Evolutionary conservation across 2,888 invertebrate species (phyloP).

Genomic region (Spilarctia lutea): DNA sequence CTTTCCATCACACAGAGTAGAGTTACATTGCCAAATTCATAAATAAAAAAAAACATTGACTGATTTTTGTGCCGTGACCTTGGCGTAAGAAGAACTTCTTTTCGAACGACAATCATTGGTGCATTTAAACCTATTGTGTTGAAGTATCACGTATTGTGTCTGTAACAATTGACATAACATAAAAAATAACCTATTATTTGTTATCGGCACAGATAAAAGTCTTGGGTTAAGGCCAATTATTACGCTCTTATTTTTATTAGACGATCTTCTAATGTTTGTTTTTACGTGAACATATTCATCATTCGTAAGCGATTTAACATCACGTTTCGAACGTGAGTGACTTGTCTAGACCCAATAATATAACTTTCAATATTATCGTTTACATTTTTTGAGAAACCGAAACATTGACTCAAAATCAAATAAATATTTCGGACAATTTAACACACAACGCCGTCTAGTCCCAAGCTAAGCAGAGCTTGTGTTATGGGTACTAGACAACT

Average conservation of each 20-base stretch:
- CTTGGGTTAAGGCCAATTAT: slow-evolving; percentile 4
- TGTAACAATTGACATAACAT: not conserved
- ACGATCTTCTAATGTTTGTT: not conserved
- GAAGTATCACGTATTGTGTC: not conserved
- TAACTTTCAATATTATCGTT: not conserved
- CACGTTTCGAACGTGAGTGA: not conserved
- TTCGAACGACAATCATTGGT: not conserved
- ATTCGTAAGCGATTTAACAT: not conserved
- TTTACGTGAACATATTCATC: not conserved
- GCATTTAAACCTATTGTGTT: not conserved
- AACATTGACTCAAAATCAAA: not conserved
- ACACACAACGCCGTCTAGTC: no score
- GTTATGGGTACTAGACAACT: no score
- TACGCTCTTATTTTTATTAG: not conserved
- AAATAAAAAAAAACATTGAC: not conserved
- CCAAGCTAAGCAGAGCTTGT: no score
- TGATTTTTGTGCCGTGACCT: not conserved
- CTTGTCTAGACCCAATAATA: not conserved
- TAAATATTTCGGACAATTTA: no score
- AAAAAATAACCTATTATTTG: not conserved
- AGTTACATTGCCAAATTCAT: no score
- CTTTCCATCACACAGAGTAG: no score
- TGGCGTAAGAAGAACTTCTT: not conserved
- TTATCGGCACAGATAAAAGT: slow-evolving; percentile 1
- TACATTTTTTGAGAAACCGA: not conserved